Conservation (phyloP, 2,113 vertebrate genomes). For the Anguilla rostrata region DNA sequence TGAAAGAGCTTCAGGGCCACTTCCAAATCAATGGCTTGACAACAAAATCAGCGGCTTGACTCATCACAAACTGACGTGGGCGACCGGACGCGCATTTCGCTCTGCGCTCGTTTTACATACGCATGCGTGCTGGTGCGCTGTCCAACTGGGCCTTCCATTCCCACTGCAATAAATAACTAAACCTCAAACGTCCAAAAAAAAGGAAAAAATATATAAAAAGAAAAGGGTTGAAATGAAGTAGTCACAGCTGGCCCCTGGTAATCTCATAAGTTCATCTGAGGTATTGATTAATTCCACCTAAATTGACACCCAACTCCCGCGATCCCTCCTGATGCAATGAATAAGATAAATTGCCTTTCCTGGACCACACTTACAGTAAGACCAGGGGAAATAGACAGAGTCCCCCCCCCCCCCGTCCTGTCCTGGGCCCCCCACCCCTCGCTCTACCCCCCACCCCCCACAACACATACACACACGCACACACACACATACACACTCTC, state of each 20-base stretch:
- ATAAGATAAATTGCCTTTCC: constrained; percentile 13
- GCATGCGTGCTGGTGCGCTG: neutral
- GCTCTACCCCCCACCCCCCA: neutral
- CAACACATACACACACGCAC: too few relatives aligned
- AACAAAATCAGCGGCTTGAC: neutral
- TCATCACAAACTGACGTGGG: too few relatives aligned
- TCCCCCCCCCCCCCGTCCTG: neutral
- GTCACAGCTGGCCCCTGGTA: neutral
- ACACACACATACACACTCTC: neutral
- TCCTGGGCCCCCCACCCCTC: too few relatives aligned
- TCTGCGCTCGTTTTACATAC: neutral
- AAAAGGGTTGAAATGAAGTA: neutral
- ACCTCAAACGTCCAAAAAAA: too few relatives aligned
- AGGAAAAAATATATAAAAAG: too few relatives aligned
- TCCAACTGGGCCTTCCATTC: neutral
- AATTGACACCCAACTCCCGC: neutral
- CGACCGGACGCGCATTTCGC: neutral
- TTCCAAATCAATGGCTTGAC: neutral
- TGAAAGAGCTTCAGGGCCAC: neutral
- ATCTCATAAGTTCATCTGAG: neutral
- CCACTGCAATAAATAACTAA: neutral
- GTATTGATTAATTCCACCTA: constrained; percentile 1
- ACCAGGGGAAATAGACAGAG: neutral
- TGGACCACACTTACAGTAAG: neutral
- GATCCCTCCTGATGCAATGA: constrained; percentile 13